These are phyloP conservation scores for Sebastes itinus DNA, from an alignment of 2,797 vertebrate genomes.

Conservation along the genomic window DNA sequence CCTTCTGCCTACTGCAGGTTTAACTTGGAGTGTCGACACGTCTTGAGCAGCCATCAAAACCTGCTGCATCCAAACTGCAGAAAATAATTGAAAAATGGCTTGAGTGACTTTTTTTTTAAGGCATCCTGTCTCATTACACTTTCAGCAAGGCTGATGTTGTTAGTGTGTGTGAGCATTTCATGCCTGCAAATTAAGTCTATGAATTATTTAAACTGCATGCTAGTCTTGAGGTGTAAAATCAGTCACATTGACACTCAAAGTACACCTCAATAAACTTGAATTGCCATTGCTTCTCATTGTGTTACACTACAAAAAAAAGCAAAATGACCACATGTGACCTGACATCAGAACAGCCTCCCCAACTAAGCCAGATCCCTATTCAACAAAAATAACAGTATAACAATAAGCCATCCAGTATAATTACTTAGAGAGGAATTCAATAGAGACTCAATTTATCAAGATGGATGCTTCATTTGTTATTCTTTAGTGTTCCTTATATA, in stretches of 20 bases:
- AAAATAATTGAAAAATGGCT: not conserved
- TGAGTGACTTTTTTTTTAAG: not conserved
- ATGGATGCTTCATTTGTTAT: conserved; percentile 53
- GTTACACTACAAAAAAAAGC: conserved; percentile 13
- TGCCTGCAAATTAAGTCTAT: conserved; percentile 56
- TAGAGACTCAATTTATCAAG: conserved; percentile 55
- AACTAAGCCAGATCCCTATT: conserved; percentile 27
- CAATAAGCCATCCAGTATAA: conserved; percentile 60
- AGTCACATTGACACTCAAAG: conserved; percentile 27
- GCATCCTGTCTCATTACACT: conserved; percentile 24
- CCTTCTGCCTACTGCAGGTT: too few relatives aligned
- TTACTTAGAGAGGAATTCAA: conserved; percentile 60
- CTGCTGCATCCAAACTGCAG: not conserved
- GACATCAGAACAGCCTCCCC: conserved; percentile 9
- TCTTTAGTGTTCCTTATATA: conserved; percentile 43
- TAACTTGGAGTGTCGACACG: too few relatives aligned
- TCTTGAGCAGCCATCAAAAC: not conserved
- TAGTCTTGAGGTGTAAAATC: conserved; percentile 51
- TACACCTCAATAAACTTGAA: conserved; percentile 45
- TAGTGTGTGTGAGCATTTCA: conserved; percentile 42
- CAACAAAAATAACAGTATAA: conserved; percentile 46
- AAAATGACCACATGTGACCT: conserved; percentile 37
- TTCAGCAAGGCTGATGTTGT: conserved; percentile 38
- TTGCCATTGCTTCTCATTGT: conserved; percentile 31
- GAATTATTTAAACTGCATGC: conserved; percentile 60